A percentile compares a stretch with the other conserved stretches of the same genome.
Evolutionary conservation across 2,888 invertebrate species (phyloP).

Genomic region (Suillia variegata): DNA sequence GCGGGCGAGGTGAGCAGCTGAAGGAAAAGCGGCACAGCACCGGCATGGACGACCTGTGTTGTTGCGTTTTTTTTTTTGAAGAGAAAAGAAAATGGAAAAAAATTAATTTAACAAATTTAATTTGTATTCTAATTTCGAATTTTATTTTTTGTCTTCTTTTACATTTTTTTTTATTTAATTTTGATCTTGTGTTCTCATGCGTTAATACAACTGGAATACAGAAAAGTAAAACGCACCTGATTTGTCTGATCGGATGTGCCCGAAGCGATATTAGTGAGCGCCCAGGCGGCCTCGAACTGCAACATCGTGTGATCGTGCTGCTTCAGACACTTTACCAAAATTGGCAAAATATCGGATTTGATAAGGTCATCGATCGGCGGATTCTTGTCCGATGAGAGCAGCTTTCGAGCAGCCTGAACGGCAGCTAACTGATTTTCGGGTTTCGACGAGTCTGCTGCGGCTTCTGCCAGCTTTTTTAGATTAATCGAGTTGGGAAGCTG

Average conservation of each 20-base stretch:
- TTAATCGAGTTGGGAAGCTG: constrained; percentile 71
- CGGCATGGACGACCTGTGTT: constrained; percentile 84
- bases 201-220: no score
- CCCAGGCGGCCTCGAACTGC: constrained; percentile 98
- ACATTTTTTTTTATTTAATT: no score
- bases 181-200: no score
- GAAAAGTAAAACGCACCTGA: constrained; percentile 65
- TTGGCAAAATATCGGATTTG: constrained; percentile 90
- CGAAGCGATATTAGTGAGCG: constrained; percentile 94
- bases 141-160: background rate
- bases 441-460: constrained; percentile 80
- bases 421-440: constrained; percentile 85
- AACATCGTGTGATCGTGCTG: constrained; percentile 85
- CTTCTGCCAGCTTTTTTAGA: constrained; percentile 82
- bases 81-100: background rate
- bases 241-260: constrained; percentile 92
- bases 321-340: constrained; percentile 88
- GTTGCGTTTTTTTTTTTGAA: background rate
- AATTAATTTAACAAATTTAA: background rate
- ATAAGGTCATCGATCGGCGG: constrained; percentile 98
- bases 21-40: constrained; percentile 94
- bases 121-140: background rate
- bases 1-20: constrained; percentile 89
- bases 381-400: constrained; percentile 96
- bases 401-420: constrained; percentile 93